Conservation (phyloP, 1,140 invertebrate species). For the Sinella curviseta region DNA sequence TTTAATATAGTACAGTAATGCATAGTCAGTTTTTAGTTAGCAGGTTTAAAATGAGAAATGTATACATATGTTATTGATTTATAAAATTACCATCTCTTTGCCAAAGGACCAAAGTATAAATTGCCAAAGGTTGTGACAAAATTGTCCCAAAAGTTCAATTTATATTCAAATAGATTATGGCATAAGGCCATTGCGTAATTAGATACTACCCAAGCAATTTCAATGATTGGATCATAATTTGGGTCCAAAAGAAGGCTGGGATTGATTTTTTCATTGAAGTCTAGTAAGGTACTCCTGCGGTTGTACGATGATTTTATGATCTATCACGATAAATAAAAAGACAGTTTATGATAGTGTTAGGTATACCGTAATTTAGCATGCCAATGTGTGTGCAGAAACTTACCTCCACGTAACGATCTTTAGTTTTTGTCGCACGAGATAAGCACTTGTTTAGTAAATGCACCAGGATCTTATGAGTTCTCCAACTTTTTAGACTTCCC, state of each 20-base stretch:
- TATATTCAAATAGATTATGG: not conserved
- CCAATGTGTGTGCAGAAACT: too few relatives aligned
- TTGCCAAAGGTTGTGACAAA: not conserved
- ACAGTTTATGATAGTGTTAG: too few relatives aligned
- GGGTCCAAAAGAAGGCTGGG: not conserved
- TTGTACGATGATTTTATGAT: too few relatives aligned
- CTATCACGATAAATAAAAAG: too few relatives aligned
- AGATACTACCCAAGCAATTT: not conserved
- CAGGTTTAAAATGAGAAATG: too few relatives aligned
- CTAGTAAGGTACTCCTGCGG: too few relatives aligned
- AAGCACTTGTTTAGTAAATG: not conserved
- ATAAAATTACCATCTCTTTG: not conserved
- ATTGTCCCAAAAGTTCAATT: constrained; percentile 18
- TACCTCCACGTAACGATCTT: not conserved
- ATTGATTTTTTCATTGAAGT: not conserved
- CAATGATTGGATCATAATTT: not conserved
- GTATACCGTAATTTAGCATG: too few relatives aligned
- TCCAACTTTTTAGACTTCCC: not conserved
- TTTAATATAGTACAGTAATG: not conserved
- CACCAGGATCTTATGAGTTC: not conserved
- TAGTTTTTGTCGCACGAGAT: not conserved
- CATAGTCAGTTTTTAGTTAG: too few relatives aligned
- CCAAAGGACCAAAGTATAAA: constrained; percentile 6
- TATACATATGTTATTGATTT: not conserved
- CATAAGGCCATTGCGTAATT: not conserved